Base-by-base conservation (phyloP, 2,113 vertebrate species). In the Halcyon senegalensis region DNA sequence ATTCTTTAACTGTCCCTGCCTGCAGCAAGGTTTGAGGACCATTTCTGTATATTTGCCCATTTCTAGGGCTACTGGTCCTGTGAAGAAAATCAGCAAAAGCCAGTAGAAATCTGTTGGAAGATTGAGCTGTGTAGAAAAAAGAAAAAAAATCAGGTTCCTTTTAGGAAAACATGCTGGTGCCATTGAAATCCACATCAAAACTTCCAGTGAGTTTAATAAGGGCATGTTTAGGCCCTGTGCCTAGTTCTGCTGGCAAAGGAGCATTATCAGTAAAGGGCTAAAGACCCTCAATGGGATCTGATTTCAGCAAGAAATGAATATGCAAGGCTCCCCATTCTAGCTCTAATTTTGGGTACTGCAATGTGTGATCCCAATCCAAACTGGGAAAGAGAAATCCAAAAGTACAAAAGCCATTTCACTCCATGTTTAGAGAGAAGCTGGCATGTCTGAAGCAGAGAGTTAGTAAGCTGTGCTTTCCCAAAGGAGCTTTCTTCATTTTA, bases 171-270 rank as follows among this genome's bases (percentile, higher is more conserved):
- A 50, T 12, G 20, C 46, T 92, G 72, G 25, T 95, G 72, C 93
- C 85, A 37, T 70, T 94, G 79, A 94, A 95, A 86, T 74, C 83
- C 94, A 92, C 83, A 94, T 92, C 85, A 96, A 94, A 97, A 95
- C 85, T 84, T 70, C 13, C 68, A 94, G 27, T 41, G 43, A 84
- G 24, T 96, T 95, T 95, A 89, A 90, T 86, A 68, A 81, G 68
- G 63, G 51, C 83, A 87, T 28, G 56, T 81, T 96, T 87, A 84
- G 91, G 90, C 86, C 30, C 66, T 0, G 3, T 82, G 95, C 91
- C 94, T 77, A 68, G 46, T 69, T 89, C 53, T 92, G 62, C 80
- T 95, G 91, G 94, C 86, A 84, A 76, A 72, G 74, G 25, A 82
- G 13, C 44, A 68, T 73, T 90, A 92, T 87, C 90, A 95, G 79